phyloP scores from a whole-genome alignment of 2,113 vertebrate genomes.

The Austrofundulus limnaeus region DNA sequence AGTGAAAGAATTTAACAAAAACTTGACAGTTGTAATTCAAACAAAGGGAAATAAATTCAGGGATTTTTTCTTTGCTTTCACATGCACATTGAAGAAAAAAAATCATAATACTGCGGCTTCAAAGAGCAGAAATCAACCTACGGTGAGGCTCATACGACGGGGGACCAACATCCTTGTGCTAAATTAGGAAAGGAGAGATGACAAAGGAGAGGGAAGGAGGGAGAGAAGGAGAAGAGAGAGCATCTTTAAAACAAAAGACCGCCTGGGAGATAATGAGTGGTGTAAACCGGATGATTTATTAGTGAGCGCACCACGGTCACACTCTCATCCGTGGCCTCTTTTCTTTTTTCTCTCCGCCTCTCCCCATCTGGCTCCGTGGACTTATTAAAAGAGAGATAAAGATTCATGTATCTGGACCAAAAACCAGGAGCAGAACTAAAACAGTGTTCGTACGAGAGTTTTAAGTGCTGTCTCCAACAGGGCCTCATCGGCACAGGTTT shows the following conservation, averaged over 20 bases:
- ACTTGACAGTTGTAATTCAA: constrained; percentile 79
- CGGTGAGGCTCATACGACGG: constrained; percentile 47
- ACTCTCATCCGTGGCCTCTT: constrained; percentile 52
- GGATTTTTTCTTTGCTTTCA: constrained; percentile 65
- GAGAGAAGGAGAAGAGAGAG: constrained; percentile 52
- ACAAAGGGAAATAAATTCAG: constrained; percentile 71
- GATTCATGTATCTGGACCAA: constrained; percentile 51
- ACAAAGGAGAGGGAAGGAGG: constrained; percentile 44
- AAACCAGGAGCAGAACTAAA: constrained; percentile 61
- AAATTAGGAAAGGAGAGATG: constrained; percentile 64
- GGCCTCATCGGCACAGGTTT: constrained; percentile 40
- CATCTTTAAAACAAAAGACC: constrained; percentile 74
- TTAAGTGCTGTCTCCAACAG: constrained; percentile 64
- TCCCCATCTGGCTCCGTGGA: constrained; percentile 34
- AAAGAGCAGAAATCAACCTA: constrained; percentile 68
- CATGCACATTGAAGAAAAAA: constrained; percentile 73
- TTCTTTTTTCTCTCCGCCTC: constrained; percentile 24
- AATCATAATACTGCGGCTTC: constrained; percentile 80
- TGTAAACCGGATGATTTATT: constrained; percentile 74
- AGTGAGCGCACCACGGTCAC: constrained; percentile 51
- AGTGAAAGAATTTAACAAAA: constrained; percentile 67
- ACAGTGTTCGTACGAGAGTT: constrained; percentile 63
- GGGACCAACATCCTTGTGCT: constrained; percentile 62
- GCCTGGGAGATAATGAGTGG: constrained; percentile 75
- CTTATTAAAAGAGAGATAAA: constrained; percentile 65